Percentiles rank a stretch among this genome's conserved stretches.
Conservation (phyloP, 1,140 invertebrate genomes). For the Lanistes nyassanus region DNA sequence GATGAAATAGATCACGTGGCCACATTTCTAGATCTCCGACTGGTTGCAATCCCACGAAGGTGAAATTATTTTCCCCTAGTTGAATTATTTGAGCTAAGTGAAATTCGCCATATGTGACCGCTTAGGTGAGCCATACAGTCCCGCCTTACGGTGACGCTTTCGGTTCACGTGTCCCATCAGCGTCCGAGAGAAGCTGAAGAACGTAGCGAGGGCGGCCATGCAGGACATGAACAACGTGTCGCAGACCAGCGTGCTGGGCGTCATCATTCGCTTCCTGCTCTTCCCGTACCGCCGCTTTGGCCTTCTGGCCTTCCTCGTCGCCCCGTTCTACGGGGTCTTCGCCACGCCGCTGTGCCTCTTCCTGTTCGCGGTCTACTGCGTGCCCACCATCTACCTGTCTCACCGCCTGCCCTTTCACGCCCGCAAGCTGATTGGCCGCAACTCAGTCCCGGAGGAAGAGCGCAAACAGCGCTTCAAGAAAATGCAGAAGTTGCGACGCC, state of each 20-base stretch:
- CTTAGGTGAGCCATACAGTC: no score
- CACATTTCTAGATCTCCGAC: no score
- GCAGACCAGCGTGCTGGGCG: constrained; percentile 52
- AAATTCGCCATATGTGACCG: no score
- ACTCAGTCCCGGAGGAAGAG: constrained; percentile 19
- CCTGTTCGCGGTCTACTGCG: constrained; percentile 54
- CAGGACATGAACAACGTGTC: constrained; percentile 59
- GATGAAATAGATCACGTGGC: no score
- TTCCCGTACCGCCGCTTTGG: constrained; percentile 58
- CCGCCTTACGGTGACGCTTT: no score
- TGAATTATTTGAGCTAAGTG: no score
- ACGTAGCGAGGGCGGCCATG: constrained; percentile 45
- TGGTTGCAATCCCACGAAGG: no score
- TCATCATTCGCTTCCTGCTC: constrained; percentile 47
- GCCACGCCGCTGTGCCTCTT: constrained; percentile 47
- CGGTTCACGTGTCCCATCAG: not conserved
- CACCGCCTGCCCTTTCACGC: constrained; percentile 59
- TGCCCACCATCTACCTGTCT: constrained; percentile 60
- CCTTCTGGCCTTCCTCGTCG: constrained; percentile 51
- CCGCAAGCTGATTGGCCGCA: constrained; percentile 40
- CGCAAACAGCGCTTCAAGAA: constrained; percentile 29
- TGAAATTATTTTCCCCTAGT: no score
- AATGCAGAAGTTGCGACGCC: constrained; percentile 36
- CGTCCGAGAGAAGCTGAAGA: constrained; percentile 55
- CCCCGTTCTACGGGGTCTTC: constrained; percentile 48